Conservation (phyloP, 2,113 vertebrate genomes). For the Catharus fuscescens region DNA sequence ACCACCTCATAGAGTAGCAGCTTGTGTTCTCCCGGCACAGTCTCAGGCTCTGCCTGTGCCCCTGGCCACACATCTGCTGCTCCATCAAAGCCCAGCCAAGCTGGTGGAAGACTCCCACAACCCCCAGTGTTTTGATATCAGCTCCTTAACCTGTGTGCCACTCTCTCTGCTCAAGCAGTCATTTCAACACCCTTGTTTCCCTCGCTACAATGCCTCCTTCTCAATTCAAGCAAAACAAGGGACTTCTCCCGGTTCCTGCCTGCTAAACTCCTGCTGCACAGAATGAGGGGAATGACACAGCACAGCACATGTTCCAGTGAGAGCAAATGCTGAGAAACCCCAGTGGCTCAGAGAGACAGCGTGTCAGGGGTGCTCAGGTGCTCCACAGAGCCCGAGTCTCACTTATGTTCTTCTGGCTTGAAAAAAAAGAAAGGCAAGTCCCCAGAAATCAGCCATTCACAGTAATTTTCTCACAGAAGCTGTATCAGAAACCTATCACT, state of each 20-base stretch:
- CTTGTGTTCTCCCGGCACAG: neutral
- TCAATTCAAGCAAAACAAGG: neutral
- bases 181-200: neutral
- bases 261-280: accelerated
- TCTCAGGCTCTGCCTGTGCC: neutral
- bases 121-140: neutral
- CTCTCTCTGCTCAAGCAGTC: neutral
- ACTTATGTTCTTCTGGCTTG: neutral
- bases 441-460: neutral
- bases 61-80: neutral
- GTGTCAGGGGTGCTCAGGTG: neutral
- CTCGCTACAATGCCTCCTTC: neutral
- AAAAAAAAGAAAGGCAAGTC: neutral
- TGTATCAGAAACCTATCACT: neutral
- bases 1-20: neutral
- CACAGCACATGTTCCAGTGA: neutral
- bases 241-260: neutral
- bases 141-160: neutral
- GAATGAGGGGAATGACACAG: neutral
- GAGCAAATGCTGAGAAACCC: neutral
- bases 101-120: neutral
- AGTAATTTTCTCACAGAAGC: neutral
- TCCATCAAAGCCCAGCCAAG: neutral
- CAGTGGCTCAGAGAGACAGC: accelerated
- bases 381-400: neutral